These are phyloP conservation scores for Acronicta aceris DNA, from an alignment of 2,888 invertebrate genomes.

Conservation along the genomic window DNA sequence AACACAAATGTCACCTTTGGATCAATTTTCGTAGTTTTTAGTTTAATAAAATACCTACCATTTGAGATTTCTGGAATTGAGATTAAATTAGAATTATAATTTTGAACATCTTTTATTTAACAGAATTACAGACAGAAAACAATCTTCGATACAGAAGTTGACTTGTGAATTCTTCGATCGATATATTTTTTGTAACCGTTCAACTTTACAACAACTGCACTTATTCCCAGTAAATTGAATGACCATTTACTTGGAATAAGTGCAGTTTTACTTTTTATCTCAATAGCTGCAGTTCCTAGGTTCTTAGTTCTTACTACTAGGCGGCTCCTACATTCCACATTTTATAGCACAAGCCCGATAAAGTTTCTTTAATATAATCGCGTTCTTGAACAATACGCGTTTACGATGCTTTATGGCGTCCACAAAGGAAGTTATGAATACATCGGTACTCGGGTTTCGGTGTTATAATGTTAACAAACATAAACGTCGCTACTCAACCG, in stretches of 20 bases:
- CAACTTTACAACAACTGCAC: constrained; percentile 50
- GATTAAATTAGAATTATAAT: too few relatives aligned
- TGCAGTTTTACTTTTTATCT: constrained; percentile 58
- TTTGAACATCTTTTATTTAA: too few relatives aligned
- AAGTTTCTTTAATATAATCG: constrained; percentile 72
- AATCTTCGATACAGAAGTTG: not conserved
- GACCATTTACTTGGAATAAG: constrained; percentile 49
- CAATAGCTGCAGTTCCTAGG: constrained; percentile 35
- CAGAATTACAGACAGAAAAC: too few relatives aligned
- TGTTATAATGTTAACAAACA: constrained; percentile 60
- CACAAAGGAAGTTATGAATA: constrained; percentile 77
- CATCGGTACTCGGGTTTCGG: constrained; percentile 68
- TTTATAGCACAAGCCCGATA: constrained; percentile 61
- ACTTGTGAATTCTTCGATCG: constrained; percentile 20
- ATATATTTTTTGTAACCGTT: constrained; percentile 28
- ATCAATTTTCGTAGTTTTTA: too few relatives aligned
- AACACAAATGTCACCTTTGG: too few relatives aligned
- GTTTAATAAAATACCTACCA: too few relatives aligned
- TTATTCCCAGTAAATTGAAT: constrained; percentile 53
- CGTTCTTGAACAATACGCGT: constrained; percentile 73
- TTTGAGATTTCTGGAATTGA: too few relatives aligned
- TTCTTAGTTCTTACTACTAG: constrained; percentile 34
- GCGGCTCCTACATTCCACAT: constrained; percentile 58
- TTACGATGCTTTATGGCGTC: constrained; percentile 71
- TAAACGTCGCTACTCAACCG: constrained; percentile 47